Base-by-base conservation (phyloP, 2,797 vertebrate genomes). In the Lindbergichthys nudifrons region DNA sequence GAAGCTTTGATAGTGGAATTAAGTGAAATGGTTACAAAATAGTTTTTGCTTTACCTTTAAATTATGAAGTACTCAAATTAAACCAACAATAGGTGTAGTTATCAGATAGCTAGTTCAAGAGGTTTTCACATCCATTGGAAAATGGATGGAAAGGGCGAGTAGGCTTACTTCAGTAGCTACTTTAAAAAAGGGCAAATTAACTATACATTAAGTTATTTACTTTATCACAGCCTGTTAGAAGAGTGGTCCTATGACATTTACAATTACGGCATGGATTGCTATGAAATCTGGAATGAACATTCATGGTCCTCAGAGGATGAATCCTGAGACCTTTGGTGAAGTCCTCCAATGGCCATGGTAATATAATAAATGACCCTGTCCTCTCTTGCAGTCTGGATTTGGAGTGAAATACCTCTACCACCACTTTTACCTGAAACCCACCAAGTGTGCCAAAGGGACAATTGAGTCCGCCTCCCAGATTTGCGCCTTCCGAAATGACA, bases 401-500 rank as follows among this genome's bases (percentile, higher is more conserved):
- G 52, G 76, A 2, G 79, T 83, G 61, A 80, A 2, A 9, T 93
- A 86, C 81, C 1, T 92, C 53, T 91, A 74, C 82, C 92, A 94
- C 63, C 90, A 89, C 67, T 95, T 95, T 10, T 18, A 78, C 70
- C 74, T 94, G 64, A 95, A 94, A 73, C 80, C 94, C 43, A 95
- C 95, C 64, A 82, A 0, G 1, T 95, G 94, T 69, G 0, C 80
- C 51, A 94, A 86, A 88, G 88, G 84, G 64, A 86, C 82, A 0
- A 3, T 8, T 0, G 47, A 65, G 0, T 14, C 65, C 0, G n/a
- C 26, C 48, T 10, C 74, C 5, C 75, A 67, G 53, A 76, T 16
- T 0, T 95, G 95, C 43, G 72, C 79, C 41, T 93, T 92, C 89
- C 93, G 92, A 78, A 91, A 90, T 1, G 88, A 95, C 84, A 76